A percentile compares a stretch with the other conserved stretches of the same genome.
These are phyloP conservation scores for Drosophila multiciliata DNA, from an alignment of 2,888 invertebrate species.

Conservation along the genomic window DNA sequence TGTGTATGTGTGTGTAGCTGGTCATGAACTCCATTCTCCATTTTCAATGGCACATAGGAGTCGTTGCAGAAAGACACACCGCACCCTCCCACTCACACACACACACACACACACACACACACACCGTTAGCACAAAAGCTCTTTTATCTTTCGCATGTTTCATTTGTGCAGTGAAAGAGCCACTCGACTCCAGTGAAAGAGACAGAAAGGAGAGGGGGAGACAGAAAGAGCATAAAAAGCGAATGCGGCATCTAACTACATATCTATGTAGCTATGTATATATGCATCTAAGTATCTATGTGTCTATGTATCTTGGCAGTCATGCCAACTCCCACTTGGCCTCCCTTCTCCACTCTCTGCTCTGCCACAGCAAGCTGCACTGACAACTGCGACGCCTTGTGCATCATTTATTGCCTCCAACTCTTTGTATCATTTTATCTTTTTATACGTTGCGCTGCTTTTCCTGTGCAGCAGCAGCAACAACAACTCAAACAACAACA, in stretches of 20 bases:
- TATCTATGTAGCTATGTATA: slow-evolving; percentile 7
- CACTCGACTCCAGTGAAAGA: slow-evolving; percentile 40
- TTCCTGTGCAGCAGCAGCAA: slow-evolving; percentile 42
- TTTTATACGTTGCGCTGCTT: slow-evolving; percentile 37
- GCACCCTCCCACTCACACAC: too few relatives aligned
- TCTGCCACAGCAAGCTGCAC: slow-evolving; percentile 20
- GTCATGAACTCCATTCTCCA: slow-evolving; percentile 81
- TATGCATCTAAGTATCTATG: slow-evolving; percentile 43
- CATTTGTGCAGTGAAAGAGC: slow-evolving; percentile 61
- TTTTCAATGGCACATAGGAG: slow-evolving; percentile 75
- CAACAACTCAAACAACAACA: slow-evolving; percentile 32
- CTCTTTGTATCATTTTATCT: slow-evolving; percentile 46
- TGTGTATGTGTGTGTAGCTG: slow-evolving; percentile 44
- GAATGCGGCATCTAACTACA: slow-evolving; percentile 54
- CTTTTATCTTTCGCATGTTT: slow-evolving; percentile 71
- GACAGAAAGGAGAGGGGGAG: not conserved
- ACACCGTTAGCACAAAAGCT: slow-evolving; percentile 55
- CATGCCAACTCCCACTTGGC: slow-evolving; percentile 29
- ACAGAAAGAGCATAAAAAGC: slow-evolving; percentile 34
- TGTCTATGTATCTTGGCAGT: slow-evolving; percentile 39
- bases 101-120: not conserved
- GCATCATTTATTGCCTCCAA: slow-evolving; percentile 68
- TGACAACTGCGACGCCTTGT: slow-evolving; percentile 49
- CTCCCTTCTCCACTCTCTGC: not conserved
- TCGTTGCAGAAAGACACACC: slow-evolving; percentile 2